phyloP scores from a whole-genome alignment of 2,113 vertebrate genomes.

The Dicaeum eximium region DNA sequence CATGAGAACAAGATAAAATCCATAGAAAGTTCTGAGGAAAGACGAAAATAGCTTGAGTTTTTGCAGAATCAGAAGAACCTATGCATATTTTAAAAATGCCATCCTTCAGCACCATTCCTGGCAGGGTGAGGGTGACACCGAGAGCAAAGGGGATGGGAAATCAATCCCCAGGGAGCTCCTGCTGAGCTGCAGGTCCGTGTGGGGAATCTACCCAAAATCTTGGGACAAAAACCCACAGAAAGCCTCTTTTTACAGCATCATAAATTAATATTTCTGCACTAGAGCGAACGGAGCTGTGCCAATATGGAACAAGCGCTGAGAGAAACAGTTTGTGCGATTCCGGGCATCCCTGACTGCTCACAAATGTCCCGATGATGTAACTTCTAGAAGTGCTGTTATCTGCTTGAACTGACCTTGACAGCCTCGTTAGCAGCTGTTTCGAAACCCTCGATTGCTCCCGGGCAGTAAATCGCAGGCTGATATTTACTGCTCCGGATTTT shows the following conservation, averaged over 20 bases:
- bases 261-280: fast-evolving
- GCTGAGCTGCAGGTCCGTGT: not conserved
- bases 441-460: not conserved
- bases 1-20: not conserved
- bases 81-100: not conserved
- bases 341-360: not conserved
- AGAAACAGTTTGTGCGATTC: not conserved
- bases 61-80: not conserved
- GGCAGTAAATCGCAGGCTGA: not conserved
- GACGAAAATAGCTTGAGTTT: not conserved
- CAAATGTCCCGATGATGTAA: fast-evolving
- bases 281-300: not conserved
- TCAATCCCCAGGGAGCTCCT: fast-evolving
- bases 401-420: not conserved
- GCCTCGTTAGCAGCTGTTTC: not conserved
- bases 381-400: not conserved
- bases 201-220: not conserved
- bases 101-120: not conserved
- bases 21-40: not conserved
- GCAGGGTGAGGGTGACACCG: not conserved
- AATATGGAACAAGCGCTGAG: not conserved
- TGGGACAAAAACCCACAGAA: not conserved
- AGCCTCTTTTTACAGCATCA: not conserved
- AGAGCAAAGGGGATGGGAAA: not conserved
- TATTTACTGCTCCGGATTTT: not conserved